Evolutionary conservation across 2,888 invertebrate genomes (phyloP).

Genomic region (Papilio protenor): DNA sequence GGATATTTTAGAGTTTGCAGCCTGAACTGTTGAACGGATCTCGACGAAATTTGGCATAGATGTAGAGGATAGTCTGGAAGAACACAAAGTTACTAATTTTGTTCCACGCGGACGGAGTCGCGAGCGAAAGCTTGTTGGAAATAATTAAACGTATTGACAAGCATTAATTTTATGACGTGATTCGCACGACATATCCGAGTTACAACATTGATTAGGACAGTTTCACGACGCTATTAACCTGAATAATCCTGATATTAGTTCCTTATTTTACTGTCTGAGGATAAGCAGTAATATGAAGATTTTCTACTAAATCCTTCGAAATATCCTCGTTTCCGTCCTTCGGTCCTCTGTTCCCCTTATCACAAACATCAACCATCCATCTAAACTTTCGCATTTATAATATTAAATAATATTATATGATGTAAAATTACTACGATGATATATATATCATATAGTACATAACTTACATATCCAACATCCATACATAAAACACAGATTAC

Average conservation of each 20-base stretch:
- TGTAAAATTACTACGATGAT: too few species aligned
- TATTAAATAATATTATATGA: too few species aligned
- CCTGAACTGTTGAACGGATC: too few species aligned
- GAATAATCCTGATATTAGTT: neutral
- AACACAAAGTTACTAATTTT: too few species aligned
- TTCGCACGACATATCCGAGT: conserved; percentile 3
- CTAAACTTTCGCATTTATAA: too few species aligned
- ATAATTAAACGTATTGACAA: neutral
- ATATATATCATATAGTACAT: too few species aligned
- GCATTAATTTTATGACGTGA: conserved; percentile 19
- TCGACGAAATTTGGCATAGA: too few species aligned
- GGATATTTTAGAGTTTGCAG: too few species aligned
- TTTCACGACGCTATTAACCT: conserved; percentile 27
- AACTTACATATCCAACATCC: neutral
- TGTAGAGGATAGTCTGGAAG: too few species aligned
- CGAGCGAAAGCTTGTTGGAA: neutral
- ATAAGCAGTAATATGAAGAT: too few species aligned
- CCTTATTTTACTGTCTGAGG: neutral
- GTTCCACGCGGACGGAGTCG: too few species aligned
- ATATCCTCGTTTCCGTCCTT: neutral
- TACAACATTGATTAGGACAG: conserved; percentile 22
- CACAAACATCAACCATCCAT: neutral
- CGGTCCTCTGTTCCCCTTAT: neutral
- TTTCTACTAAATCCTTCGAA: too few species aligned
- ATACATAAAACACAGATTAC: neutral